Percentiles rank a stretch among this genome's conserved stretches.
phyloP scores from a whole-genome alignment of 2,888 invertebrate species.

The Hypselothyrea guttata region DNA sequence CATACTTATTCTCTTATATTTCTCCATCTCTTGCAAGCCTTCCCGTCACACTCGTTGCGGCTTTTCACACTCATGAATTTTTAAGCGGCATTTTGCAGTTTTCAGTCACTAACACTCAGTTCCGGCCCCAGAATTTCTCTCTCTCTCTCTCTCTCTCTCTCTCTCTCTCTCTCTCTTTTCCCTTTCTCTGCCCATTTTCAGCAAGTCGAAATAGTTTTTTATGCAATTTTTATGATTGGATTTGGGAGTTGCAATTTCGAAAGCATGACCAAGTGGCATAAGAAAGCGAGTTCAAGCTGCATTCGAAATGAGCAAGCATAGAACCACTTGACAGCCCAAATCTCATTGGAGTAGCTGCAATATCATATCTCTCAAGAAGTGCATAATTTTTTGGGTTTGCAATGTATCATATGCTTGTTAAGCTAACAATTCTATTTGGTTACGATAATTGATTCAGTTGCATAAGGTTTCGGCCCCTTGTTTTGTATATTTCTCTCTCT shows the following conservation, averaged over 20 bases:
- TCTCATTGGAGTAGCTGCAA: slow-evolving; percentile 9
- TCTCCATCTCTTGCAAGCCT: not conserved
- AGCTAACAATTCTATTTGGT: no score
- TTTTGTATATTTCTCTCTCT: no score
- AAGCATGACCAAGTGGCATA: slow-evolving; percentile 33
- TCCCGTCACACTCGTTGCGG: slow-evolving; percentile 47
- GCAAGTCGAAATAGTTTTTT: slow-evolving; percentile 68
- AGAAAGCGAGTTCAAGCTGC: slow-evolving; percentile 35
- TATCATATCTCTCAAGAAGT: not conserved
- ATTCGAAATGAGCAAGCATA: slow-evolving; percentile 38
- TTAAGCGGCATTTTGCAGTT: slow-evolving; percentile 71
- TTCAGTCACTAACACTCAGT: slow-evolving; percentile 60
- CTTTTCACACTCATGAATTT: slow-evolving; percentile 75
- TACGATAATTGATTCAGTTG: no score
- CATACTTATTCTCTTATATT: not conserved
- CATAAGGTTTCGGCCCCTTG: no score
- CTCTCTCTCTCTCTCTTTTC: slow-evolving; percentile 31
- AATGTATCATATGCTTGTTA: no score
- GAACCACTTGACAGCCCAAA: slow-evolving; percentile 30
- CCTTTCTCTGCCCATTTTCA: slow-evolving; percentile 33
- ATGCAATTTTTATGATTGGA: slow-evolving; percentile 76
- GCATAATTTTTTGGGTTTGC: not conserved
- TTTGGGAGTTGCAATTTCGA: slow-evolving; percentile 46
- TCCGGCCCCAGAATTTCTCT: no score
- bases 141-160: no score